These are phyloP conservation scores for Hippocampus guttulatus DNA, from an alignment of 2,113 vertebrate species.

Conservation along the genomic window DNA sequence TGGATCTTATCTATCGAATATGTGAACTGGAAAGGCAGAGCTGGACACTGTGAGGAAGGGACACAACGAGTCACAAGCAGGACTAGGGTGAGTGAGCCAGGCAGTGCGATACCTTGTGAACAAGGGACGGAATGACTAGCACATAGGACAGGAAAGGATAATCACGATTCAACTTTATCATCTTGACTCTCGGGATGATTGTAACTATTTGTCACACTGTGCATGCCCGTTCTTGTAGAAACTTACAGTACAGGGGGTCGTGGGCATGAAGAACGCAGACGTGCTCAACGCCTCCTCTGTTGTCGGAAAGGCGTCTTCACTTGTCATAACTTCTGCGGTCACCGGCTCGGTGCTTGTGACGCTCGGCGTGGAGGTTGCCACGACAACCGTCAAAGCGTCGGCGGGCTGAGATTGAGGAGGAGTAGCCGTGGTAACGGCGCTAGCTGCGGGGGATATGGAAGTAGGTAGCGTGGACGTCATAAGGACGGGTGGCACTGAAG, in stretches of 20 bases:
- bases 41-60: no score
- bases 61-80: neutral
- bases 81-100: neutral
- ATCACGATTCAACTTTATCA: neutral
- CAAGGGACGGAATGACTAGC: no score
- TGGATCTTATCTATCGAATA: no score
- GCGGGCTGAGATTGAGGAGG: conserved; percentile 21
- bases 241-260: conserved; percentile 72
- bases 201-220: neutral
- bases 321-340: conserved; percentile 44
- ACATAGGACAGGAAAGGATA: neutral
- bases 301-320: conserved; percentile 36
- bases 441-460: conserved; percentile 17
- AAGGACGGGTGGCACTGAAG: conserved; percentile 9
- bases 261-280: conserved; percentile 59
- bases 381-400: conserved; percentile 14
- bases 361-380: conserved; percentile 25
- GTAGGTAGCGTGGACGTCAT: conserved; percentile 17
- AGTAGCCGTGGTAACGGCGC: conserved; percentile 25
- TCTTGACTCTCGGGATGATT: neutral
- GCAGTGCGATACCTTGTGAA: no score
- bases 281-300: conserved; percentile 47
- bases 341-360: conserved; percentile 36
- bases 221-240: neutral
- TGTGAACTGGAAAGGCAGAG: no score